Evolutionary conservation across 2,797 vertebrate species (phyloP).

Genomic region (Odontamblyopus rebecca): DNA sequence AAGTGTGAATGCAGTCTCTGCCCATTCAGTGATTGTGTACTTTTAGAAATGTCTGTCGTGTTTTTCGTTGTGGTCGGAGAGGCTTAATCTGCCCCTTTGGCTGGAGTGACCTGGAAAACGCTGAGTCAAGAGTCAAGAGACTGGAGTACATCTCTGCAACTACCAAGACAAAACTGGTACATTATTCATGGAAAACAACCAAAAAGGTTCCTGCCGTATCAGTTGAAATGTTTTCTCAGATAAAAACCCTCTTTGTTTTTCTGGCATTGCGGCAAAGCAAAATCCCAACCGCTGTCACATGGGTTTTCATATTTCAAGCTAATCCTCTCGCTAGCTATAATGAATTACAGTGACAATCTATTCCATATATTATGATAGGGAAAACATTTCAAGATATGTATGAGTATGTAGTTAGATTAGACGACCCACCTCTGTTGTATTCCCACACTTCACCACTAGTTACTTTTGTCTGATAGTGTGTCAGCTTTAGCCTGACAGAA

Average conservation of each 20-base stretch:
- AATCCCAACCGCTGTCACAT: too few relatives aligned
- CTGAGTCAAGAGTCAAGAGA: not conserved
- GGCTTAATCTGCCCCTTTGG: not conserved
- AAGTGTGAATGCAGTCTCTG: too few relatives aligned
- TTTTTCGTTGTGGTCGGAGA: not conserved
- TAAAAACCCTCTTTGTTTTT: not conserved
- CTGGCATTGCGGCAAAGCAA: not conserved
- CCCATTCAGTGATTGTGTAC: not conserved
- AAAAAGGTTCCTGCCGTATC: not conserved
- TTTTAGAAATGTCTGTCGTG: conserved; percentile 48
- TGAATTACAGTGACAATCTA: not conserved
- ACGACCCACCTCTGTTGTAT: too few relatives aligned
- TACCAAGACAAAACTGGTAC: not conserved
- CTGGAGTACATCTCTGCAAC: conserved; percentile 25
- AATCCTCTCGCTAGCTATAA: not conserved
- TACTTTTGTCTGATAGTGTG: too few relatives aligned
- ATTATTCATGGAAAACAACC: conserved; percentile 16
- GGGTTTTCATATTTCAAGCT: not conserved
- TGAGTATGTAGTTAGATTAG: too few relatives aligned
- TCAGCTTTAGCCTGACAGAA: too few relatives aligned
- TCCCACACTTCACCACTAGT: too few relatives aligned
- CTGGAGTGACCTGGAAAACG: not conserved
- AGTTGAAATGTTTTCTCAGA: not conserved
- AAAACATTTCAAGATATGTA: not conserved
- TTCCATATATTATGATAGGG: not conserved